Evolutionary conservation across 2,888 invertebrate species (phyloP).

Genomic region (Prostheceraeus crozeri): DNA sequence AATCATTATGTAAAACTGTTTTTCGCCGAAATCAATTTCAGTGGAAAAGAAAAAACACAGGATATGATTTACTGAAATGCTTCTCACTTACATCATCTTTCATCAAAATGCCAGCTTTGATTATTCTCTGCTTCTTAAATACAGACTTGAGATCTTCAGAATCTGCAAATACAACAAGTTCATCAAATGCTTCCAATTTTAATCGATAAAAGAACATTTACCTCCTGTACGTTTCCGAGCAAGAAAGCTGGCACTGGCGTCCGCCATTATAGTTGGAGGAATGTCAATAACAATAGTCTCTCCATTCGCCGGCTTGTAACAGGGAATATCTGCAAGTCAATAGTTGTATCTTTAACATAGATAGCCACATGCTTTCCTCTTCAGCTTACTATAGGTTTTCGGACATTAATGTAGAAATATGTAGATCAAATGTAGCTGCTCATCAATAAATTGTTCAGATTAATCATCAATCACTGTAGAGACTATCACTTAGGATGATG

Average conservation of each 20-base stretch:
- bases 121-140: background rate
- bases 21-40: too few relatives aligned
- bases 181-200: background rate
- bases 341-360: too few relatives aligned
- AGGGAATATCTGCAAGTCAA: conserved; percentile 68
- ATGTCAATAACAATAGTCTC: conserved; percentile 84
- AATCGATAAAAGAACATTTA: background rate
- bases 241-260: background rate
- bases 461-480: too few relatives aligned
- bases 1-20: too few relatives aligned
- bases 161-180: background rate
- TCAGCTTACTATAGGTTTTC: too few relatives aligned
- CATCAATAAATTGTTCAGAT: too few relatives aligned
- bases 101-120: conserved; percentile 1
- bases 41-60: too few relatives aligned
- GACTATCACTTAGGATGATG: too few relatives aligned
- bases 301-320: conserved; percentile 94
- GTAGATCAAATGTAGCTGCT: too few relatives aligned
- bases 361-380: background rate
- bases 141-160: background rate
- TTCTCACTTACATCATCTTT: conserved; percentile 17
- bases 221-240: background rate
- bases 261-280: conserved; percentile 65
- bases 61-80: too few relatives aligned
- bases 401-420: too few relatives aligned